phyloP scores from a whole-genome alignment of 2,797 vertebrate species.

The Sternarchorhynchus goeldii region DNA sequence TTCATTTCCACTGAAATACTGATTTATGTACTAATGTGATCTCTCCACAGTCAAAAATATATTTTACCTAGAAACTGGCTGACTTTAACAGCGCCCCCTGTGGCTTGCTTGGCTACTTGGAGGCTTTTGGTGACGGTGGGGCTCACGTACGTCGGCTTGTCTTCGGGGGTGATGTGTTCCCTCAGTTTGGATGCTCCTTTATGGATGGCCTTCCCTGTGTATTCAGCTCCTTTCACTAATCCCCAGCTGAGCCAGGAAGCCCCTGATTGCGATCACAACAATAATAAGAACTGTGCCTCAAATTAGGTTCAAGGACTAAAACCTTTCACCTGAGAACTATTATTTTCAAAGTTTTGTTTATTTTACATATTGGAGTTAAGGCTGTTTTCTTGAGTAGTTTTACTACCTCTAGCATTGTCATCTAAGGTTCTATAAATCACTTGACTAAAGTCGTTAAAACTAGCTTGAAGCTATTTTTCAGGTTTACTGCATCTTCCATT shows the following conservation, averaged over 20 bases:
- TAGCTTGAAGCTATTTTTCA: no score
- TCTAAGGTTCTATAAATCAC: no score
- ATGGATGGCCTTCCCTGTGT: constrained; percentile 93
- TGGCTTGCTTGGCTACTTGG: constrained; percentile 93
- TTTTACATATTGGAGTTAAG: no score
- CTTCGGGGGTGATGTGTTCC: constrained; percentile 95
- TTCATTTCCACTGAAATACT: no score
- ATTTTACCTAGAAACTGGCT: constrained; percentile 93
- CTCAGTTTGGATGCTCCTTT: constrained; percentile 93
- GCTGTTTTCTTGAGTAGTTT: no score
- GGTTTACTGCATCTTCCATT: no score
- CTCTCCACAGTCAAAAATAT: neutral
- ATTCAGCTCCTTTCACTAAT: constrained; percentile 93
- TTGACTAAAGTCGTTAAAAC: no score
- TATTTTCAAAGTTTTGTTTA: no score
- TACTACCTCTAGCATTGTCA: no score
- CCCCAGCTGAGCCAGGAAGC: constrained; percentile 98
- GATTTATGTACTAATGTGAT: neutral
- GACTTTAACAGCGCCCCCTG: constrained; percentile 95
- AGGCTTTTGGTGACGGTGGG: constrained; percentile 89
- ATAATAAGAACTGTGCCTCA: neutral
- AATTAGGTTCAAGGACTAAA: no score
- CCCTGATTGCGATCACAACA: constrained; percentile 70
- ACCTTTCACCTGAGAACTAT: no score
- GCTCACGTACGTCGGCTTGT: constrained; percentile 89